A percentile compares a stretch with the other conserved stretches of the same genome.
Conservation (phyloP, 1,140 invertebrate genomes). For the Gonioctena quinquepunctata region DNA sequence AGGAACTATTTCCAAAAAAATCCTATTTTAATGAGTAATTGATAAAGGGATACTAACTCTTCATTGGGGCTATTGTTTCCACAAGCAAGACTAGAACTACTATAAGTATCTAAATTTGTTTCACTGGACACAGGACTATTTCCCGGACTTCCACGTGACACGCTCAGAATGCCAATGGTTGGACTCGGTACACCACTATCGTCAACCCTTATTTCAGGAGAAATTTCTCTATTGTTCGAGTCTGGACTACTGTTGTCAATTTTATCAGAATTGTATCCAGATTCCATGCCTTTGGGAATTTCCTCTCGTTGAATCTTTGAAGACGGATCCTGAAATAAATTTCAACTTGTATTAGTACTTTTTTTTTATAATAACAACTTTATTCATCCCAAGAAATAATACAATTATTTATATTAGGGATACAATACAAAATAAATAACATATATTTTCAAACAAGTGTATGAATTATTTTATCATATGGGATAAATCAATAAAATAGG, state of each 20-base stretch:
- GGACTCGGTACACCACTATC: conserved; percentile 63
- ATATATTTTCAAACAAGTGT: too few species aligned
- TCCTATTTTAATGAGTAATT: too few species aligned
- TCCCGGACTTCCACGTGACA: conserved; percentile 43
- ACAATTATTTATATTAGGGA: too few species aligned
- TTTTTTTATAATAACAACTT: too few species aligned
- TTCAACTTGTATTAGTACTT: too few species aligned
- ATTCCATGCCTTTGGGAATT: conserved; percentile 62
- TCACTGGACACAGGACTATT: conserved; percentile 61
- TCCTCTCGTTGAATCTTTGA: conserved; percentile 24
- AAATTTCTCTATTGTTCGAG: conserved; percentile 39
- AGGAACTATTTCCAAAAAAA: too few species aligned
- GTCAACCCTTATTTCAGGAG: conserved; percentile 35
- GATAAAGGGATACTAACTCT: conserved; percentile 38
- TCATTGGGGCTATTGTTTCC: conserved; percentile 42
- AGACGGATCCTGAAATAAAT: not conserved
- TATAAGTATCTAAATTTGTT: conserved; percentile 60
- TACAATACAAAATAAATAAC: too few species aligned
- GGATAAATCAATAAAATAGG: too few species aligned
- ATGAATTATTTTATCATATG: too few species aligned
- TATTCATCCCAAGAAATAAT: too few species aligned
- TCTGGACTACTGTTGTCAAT: conserved; percentile 50
- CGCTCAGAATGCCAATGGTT: conserved; percentile 56
- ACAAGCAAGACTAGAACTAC: conserved; percentile 51
- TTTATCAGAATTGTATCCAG: conserved; percentile 74